Evolutionary conservation across 2,797 vertebrate genomes (phyloP), one percentile per base, ranked within the genome.

Genomic region (Spondyliosoma cantharus): DNA sequence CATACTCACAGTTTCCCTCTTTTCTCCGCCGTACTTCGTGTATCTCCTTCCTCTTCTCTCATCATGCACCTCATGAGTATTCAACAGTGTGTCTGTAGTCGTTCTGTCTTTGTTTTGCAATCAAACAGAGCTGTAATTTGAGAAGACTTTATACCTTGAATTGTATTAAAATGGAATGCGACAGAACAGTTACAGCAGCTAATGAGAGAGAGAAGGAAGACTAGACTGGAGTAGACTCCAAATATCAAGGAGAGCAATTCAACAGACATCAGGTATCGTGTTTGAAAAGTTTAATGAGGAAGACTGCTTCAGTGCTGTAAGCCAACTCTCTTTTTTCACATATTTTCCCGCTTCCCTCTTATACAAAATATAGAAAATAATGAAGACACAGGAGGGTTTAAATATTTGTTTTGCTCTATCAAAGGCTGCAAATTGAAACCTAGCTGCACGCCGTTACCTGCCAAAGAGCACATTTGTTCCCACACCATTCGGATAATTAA

Each of bases 151-250:
- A 43, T 19, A 75, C 58, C 42, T 64, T 80, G 71, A 86, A 84
- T 74, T 74, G 73, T 72, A 83, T 87, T 74, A 75, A 60, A 69
- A 67, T 78, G 27, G 84, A 80, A 80, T 61, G 4, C n/a, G n/a
- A 76, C 22, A 42, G 66, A 77, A 54, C 42, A 86, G 79, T 80
- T 59, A 62, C 50, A 69, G 25, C 53, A 72, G 80, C 63, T 78
- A 74, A 73, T 78, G 81, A 69, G 46, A 58, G 48, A 6, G 32
- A 67, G 62, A 22, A 48, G 16, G 62, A 22, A 43, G 17, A 17
- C 54, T 7, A 42, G 57, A n/a, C 7, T 17, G 24, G 29, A 22
- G n/a, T 0, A 1, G 24, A 65, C 25, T 71, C 32, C 32, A 46
- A 63, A 80, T 9, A 66, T 66, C n/a, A 50, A 60, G 3, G 27